A percentile compares a stretch with the other conserved stretches of the same genome.
Evolutionary conservation across 1,140 invertebrate genomes (phyloP).

Genomic region (Adoxophyes honmai): DNA sequence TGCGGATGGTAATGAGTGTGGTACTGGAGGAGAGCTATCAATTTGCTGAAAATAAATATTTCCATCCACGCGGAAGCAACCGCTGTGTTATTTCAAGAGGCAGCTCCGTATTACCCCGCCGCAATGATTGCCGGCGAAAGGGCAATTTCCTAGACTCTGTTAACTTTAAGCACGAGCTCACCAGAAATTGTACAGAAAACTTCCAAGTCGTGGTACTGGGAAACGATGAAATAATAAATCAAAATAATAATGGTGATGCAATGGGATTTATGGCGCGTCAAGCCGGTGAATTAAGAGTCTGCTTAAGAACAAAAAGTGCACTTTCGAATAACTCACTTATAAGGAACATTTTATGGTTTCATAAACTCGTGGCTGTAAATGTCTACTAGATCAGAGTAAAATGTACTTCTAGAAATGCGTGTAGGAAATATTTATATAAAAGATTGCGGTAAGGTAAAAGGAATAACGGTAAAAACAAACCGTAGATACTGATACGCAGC

Average conservation of each 20-base stretch:
- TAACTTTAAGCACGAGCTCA: slow-evolving; percentile 46
- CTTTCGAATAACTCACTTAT: too few relatives aligned
- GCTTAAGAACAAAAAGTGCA: too few relatives aligned
- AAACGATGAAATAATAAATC: slow-evolving; percentile 56
- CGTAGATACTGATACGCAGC: too few relatives aligned
- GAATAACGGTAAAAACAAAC: too few relatives aligned
- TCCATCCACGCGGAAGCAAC: slow-evolving; percentile 57
- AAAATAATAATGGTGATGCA: slow-evolving; percentile 43
- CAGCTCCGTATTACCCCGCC: slow-evolving; percentile 52
- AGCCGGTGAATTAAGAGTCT: neutral
- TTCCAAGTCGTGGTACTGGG: slow-evolving; percentile 36
- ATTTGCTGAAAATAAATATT: slow-evolving; percentile 66
- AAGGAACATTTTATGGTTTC: too few relatives aligned
- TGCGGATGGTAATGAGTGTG: slow-evolving; percentile 38
- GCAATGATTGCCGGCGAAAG: slow-evolving; percentile 56
- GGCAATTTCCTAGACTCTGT: slow-evolving; percentile 57
- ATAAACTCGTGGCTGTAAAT: neutral
- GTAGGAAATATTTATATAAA: too few relatives aligned
- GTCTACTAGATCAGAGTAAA: too few relatives aligned
- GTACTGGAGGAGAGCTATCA: slow-evolving; percentile 41
- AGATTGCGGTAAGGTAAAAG: too few relatives aligned
- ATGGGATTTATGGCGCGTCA: slow-evolving; percentile 40
- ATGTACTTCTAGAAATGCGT: too few relatives aligned
- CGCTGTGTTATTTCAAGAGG: slow-evolving; percentile 45
- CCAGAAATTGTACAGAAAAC: slow-evolving; percentile 45